Evolutionary conservation across 2,888 invertebrate species (phyloP), one percentile per base, ranked within the genome.

Genomic region (Tethea ocularis): DNA sequence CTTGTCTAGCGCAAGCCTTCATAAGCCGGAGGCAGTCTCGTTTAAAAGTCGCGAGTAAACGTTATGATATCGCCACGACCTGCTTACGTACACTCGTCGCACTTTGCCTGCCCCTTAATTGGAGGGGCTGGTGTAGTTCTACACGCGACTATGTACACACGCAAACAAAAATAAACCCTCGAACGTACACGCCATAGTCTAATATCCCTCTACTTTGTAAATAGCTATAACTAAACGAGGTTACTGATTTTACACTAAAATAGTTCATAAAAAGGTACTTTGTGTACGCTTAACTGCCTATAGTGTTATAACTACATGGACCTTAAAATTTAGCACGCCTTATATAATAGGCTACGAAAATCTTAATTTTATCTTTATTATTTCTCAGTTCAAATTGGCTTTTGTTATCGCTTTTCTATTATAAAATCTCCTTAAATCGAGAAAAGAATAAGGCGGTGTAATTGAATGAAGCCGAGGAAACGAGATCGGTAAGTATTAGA

Each of bases 31-130:
- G 76, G 77, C 78, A 77, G 83, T 76, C 83, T 84, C 83, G 79
- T 87, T 87, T 84, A 84, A 86, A 88, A 87, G 82, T 85, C 84
- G 76, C 84, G 76, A 86, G 85, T 86, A 87, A 88, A 86, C 86
- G 83, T 86, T 86, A 85, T 88, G 87, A 85, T 88, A 87, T 86
- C 80, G 86, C 82, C 61, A 60, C 82, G 83, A 82, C 87, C 85
- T 87, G 89, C 87, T 88, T 88, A 85, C 84, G 83, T 84, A 84
- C 82, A 83, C 86, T 88, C 83, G 83, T 84, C 84, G 87, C 84
- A 86, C 87, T 88, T 87, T 85, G 80, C 86, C 82, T 82, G 82
- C 86, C 83, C 84, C 87, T 87, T 91, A 90, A 91, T 90, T 90
- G 89, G 86, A 88, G 88, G 83, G 86, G 85, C 77, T 82, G 83